phyloP scores from a whole-genome alignment of 2,888 invertebrate genomes.

The Lasioglossum zephyrum region DNA sequence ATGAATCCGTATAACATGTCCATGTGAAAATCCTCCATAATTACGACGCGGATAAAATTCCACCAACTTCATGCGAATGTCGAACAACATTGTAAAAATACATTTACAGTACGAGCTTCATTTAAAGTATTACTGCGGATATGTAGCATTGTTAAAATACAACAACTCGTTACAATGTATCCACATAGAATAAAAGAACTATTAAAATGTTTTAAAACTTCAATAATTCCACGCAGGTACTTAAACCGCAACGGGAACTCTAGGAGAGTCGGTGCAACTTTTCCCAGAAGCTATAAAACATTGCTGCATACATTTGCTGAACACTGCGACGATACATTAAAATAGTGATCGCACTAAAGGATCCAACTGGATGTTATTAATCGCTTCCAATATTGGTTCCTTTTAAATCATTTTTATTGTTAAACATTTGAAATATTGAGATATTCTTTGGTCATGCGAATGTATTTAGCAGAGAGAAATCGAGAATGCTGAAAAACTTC shows the following conservation, averaged over 20 bases:
- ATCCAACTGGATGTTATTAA: neutral
- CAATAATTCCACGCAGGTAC: neutral
- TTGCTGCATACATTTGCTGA: neutral
- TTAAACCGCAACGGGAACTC: neutral
- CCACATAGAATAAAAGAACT: neutral
- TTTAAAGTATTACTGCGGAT: neutral
- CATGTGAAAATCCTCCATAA: neutral
- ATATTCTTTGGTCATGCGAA: neutral
- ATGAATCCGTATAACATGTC: neutral
- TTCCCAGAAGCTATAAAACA: neutral
- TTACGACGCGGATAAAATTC: neutral
- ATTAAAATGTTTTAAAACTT: constrained; percentile 1
- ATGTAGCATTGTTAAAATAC: neutral
- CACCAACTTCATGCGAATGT: neutral
- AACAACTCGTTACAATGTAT: neutral
- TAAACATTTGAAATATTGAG: neutral
- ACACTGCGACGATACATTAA: neutral
- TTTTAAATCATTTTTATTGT: neutral
- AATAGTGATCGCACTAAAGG: neutral
- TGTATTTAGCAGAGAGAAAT: neutral
- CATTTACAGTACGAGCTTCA: neutral
- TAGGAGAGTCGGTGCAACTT: neutral
- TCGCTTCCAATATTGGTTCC: neutral
- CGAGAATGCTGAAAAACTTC: too few relatives aligned
- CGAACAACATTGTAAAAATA: neutral